Evolutionary conservation across 2,797 vertebrate species (phyloP), one percentile per base, ranked within the genome.

Genomic region (Gymnoscopelus braueri): DNA sequence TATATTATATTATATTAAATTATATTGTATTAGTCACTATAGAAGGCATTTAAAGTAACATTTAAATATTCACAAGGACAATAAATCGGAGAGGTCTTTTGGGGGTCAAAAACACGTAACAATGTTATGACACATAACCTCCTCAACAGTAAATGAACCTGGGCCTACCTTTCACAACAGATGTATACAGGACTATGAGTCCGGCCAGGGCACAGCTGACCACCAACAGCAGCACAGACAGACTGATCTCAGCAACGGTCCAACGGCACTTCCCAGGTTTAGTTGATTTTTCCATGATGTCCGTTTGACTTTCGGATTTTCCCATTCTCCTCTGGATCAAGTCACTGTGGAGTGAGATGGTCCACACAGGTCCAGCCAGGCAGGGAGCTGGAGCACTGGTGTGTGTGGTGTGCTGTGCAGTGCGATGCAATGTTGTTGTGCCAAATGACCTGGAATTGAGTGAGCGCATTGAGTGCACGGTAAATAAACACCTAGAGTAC

Each of bases 261-360:
- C 94, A 95, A 65, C 88, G 91, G 82, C 89, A 95, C 88, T 87
- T 96, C 65, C 88, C 92, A 0, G 94, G 67, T 88, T 91, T 93
- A 72, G 89, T 88, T n/a, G 95, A 93, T 91, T 95, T 95, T 91
- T 97, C 96, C 95, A 95, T 95, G 88, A 95, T 96, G 83, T 96
- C 95, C 96, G 95, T 95, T 66, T 96, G 95, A 77, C 95, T 96
- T 92, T 97, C 96, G 1, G 96, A 96, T 93, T 97, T 96, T 91
- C 95, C 95, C 96, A 97, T 97, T 92, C 91, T 96, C 78, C 84
- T 88, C 71, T 87, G 82, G 62, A 74, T 69, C 91, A 76, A 71
- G 66, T 82, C 83, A 83, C 62, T 0, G 47, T 67, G 66, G 48
- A 85, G 84, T 87, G 76, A 84, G 85, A 85, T 82, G 81, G 77